Evolutionary conservation across 2,888 invertebrate genomes (phyloP).

Genomic region (Drosophila gaucha): DNA sequence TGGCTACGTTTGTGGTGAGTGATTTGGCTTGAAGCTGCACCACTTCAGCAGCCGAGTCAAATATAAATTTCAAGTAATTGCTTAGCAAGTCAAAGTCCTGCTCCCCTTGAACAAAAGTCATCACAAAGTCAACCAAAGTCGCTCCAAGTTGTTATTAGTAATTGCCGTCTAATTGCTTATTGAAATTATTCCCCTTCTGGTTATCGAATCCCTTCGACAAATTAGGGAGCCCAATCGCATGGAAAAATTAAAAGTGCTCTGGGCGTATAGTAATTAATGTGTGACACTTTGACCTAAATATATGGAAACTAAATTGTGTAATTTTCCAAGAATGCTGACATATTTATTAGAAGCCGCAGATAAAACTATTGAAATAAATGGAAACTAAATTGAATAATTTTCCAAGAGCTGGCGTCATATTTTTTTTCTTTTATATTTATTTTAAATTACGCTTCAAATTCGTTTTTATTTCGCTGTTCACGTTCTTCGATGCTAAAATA

Average conservation of each 20-base stretch:
- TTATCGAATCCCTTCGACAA: constrained; percentile 35
- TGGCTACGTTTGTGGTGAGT: constrained; percentile 51
- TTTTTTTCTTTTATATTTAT: not conserved
- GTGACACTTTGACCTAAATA: constrained; percentile 25
- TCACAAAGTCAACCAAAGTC: constrained; percentile 40
- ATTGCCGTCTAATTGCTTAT: constrained; percentile 77
- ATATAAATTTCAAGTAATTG: constrained; percentile 78
- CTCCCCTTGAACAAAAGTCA: constrained; percentile 52
- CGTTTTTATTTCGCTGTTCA: too few relatives aligned
- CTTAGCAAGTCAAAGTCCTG: constrained; percentile 53
- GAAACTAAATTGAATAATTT: too few relatives aligned
- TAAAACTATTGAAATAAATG: too few relatives aligned
- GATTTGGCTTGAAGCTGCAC: constrained; percentile 35
- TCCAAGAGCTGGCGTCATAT: too few relatives aligned
- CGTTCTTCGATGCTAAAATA: too few relatives aligned
- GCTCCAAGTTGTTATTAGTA: constrained; percentile 72
- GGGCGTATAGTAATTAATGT: constrained; percentile 1
- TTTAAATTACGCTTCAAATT: too few relatives aligned
- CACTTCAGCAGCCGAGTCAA: constrained; percentile 63
- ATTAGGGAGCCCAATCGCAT: constrained; percentile 30
- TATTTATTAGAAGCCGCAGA: too few relatives aligned
- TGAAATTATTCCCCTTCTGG: constrained; percentile 60
- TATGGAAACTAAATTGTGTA: too few relatives aligned
- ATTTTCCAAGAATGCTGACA: too few relatives aligned
- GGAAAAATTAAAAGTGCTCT: constrained; percentile 30